Percentiles rank a stretch among this genome's conserved stretches.
Evolutionary conservation across 2,113 vertebrate genomes (phyloP).

Genomic region (Cyphomyrus discorhynchus): DNA sequence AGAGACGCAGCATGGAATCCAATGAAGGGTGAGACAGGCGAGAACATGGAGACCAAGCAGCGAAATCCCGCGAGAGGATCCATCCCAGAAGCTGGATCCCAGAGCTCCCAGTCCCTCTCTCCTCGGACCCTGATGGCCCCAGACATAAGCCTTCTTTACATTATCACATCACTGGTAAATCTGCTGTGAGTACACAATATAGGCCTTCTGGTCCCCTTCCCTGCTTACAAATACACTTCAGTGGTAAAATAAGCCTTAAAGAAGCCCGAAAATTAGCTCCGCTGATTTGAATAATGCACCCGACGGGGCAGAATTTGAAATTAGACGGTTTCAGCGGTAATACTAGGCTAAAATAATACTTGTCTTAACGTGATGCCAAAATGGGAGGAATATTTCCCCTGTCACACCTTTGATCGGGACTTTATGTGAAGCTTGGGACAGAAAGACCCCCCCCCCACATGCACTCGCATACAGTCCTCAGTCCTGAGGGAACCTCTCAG

Average conservation of each 20-base stretch:
- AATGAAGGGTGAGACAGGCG: neutral
- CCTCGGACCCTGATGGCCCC: neutral
- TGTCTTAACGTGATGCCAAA: neutral
- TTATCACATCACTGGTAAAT: neutral
- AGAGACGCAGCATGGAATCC: neutral
- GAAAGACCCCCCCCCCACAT: neutral
- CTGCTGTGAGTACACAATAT: neutral
- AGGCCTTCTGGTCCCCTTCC: neutral
- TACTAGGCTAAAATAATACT: neutral
- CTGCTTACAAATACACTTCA: neutral
- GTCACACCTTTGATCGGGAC: neutral
- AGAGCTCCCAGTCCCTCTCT: neutral
- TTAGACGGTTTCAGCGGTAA: neutral
- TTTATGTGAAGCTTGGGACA: neutral
- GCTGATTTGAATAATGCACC: neutral
- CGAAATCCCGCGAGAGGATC: neutral
- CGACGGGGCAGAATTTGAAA: neutral
- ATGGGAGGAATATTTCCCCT: neutral
- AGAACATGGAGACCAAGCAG: neutral
- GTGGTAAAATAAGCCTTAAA: neutral
- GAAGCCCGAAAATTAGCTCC: neutral
- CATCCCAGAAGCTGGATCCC: neutral
- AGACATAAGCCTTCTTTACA: neutral
- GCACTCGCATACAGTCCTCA: neutral
- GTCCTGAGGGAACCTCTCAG: constrained; percentile 56